phyloP scores from a whole-genome alignment of 2,113 vertebrate species.

The Mesembrinibis cayennensis region DNA sequence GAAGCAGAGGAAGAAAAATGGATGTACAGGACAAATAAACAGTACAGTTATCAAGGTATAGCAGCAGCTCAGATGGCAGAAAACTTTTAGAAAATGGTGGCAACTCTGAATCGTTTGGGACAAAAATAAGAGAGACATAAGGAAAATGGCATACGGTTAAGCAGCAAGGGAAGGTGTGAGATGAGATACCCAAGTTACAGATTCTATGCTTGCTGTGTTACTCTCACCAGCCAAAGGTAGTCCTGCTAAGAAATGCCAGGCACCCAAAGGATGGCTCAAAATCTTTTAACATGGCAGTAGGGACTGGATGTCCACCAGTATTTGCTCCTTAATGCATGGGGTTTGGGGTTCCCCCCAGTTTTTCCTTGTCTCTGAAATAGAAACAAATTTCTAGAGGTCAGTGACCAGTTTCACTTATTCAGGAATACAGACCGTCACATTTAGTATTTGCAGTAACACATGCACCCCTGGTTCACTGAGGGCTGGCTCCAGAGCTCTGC shows the following conservation, averaged over 20 bases:
- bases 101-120: not conserved
- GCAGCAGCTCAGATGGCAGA: not conserved
- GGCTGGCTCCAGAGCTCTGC: not conserved
- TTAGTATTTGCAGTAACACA: too few species aligned
- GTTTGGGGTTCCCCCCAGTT: not conserved
- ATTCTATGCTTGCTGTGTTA: not conserved
- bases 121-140: not conserved
- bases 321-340: not conserved
- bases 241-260: not conserved
- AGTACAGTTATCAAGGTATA: not conserved
- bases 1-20: not conserved
- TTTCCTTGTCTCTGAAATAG: not conserved
- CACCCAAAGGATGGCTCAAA: not conserved
- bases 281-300: not conserved
- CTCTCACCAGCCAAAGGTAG: not conserved
- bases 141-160: not conserved
- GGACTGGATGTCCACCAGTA: too few species aligned
- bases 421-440: not conserved
- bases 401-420: not conserved
- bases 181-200: not conserved
- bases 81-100: not conserved
- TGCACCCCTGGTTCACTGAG: fast-evolving
- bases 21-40: not conserved
- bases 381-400: not conserved
- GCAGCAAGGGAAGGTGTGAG: not conserved